phyloP scores from a whole-genome alignment of 2,113 vertebrate genomes.

The Dermatemys mawii region DNA sequence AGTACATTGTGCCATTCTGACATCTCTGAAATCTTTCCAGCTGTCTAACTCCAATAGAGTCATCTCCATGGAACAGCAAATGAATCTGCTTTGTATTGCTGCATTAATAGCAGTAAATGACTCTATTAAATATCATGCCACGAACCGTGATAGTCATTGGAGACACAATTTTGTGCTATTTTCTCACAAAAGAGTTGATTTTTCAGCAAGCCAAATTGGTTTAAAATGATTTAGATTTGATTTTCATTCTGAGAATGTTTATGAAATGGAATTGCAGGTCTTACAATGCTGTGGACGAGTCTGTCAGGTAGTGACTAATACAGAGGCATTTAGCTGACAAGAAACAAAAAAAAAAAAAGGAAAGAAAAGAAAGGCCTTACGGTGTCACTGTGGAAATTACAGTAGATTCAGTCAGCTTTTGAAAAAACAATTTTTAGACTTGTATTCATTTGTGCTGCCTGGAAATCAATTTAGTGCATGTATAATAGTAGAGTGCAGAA shows the following conservation, averaged over 20 bases:
- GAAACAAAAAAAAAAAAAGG: not conserved
- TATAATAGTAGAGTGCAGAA: conserved; percentile 28
- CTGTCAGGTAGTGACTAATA: conserved; percentile 36
- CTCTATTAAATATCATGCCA: conserved; percentile 41
- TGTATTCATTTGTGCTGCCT: conserved; percentile 29
- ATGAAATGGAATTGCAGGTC: conserved; percentile 41
- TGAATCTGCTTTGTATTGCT: conserved; percentile 55
- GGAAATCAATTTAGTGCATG: conserved; percentile 46
- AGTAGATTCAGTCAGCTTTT: conserved; percentile 24
- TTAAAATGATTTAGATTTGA: conserved; percentile 43
- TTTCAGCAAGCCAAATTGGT: conserved; percentile 10
- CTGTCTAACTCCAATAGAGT: conserved; percentile 6
- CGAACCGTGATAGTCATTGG: conserved; percentile 25
- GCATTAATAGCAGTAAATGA: conserved; percentile 35
- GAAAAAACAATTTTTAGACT: conserved; percentile 40
- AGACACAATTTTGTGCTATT: conserved; percentile 58
- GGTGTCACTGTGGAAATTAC: conserved; percentile 35
- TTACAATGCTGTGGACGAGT: not conserved
- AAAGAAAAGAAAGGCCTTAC: not conserved
- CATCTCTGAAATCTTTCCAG: conserved; percentile 35
- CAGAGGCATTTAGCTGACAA: not conserved
- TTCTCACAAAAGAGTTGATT: conserved; percentile 48
- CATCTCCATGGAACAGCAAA: conserved; percentile 48
- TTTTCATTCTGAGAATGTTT: conserved; percentile 54
- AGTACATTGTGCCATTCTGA: not conserved